Percentiles rank a stretch among this genome's conserved stretches.
These are phyloP conservation scores for Archilochus colubris DNA, from an alignment of 2,113 vertebrate genomes.

Conservation along the genomic window DNA sequence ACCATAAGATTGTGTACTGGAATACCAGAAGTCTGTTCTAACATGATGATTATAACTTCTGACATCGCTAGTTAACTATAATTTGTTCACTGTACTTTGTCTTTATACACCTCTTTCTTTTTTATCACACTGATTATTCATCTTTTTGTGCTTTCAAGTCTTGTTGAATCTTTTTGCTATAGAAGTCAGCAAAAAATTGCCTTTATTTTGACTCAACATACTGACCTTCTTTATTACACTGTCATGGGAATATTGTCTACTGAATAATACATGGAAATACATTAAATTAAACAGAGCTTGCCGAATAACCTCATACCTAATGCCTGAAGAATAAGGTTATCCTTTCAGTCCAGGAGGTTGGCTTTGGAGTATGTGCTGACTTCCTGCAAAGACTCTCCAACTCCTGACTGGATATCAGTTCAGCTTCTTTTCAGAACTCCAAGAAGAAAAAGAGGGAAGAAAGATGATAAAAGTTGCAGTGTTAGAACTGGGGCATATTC, in stretches of 20 bases:
- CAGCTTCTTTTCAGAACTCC: not conserved
- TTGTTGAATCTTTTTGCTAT: not conserved
- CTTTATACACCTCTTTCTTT: not conserved
- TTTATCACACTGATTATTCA: not conserved
- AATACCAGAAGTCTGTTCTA: not conserved
- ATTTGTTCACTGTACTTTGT: not conserved
- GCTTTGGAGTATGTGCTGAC: not conserved
- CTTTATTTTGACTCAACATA: not conserved
- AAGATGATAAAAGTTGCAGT: not conserved
- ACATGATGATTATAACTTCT: not conserved
- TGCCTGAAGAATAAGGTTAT: not conserved
- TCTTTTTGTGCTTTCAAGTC: not conserved
- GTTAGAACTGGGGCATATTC: not conserved
- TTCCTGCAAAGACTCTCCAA: not conserved
- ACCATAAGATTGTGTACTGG: not conserved
- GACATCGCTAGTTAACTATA: not conserved
- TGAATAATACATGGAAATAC: constrained; percentile 3
- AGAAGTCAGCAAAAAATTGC: not conserved
- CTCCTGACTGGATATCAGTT: not conserved
- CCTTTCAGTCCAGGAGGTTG: not conserved
- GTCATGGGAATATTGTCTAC: not conserved
- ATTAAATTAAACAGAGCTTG: not conserved
- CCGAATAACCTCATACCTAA: not conserved
- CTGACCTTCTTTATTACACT: not conserved
- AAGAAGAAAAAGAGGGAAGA: not conserved